phyloP scores from a whole-genome alignment of 2,888 invertebrate genomes.

The Elegia similella region DNA sequence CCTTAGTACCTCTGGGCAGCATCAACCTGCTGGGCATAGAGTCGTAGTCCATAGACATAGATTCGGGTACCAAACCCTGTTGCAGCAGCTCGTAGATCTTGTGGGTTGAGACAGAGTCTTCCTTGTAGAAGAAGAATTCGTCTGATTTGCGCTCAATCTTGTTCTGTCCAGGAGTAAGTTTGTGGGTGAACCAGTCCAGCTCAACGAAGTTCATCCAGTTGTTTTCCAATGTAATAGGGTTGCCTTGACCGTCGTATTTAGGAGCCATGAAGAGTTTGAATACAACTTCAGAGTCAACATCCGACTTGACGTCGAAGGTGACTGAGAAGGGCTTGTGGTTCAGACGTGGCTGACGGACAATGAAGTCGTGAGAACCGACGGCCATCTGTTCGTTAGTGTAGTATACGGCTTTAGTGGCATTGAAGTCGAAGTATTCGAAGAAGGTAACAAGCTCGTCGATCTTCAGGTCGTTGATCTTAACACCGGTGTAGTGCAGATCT shows the following conservation, averaged over 20 bases:
- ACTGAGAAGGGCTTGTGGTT: slow-evolving; percentile 86
- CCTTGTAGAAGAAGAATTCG: slow-evolving; percentile 82
- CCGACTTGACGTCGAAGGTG: slow-evolving; percentile 81
- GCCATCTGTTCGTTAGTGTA: slow-evolving; percentile 52
- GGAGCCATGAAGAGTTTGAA: slow-evolving; percentile 86
- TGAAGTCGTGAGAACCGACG: slow-evolving; percentile 59
- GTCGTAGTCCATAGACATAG: slow-evolving; percentile 77
- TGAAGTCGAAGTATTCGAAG: slow-evolving; percentile 84
- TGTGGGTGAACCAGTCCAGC: slow-evolving; percentile 82
- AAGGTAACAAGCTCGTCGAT: slow-evolving; percentile 84
- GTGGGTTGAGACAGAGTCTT: slow-evolving; percentile 83
- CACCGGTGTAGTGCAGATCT: slow-evolving; percentile 80
- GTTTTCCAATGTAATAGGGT: slow-evolving; percentile 74
- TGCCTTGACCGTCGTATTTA: slow-evolving; percentile 83
- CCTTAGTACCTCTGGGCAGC: slow-evolving; percentile 86
- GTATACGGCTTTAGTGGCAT: slow-evolving; percentile 79
- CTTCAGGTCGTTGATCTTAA: slow-evolving; percentile 82
- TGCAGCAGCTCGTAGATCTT: slow-evolving; percentile 82
- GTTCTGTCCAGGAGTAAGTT: slow-evolving; percentile 84
- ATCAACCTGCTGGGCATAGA: slow-evolving; percentile 86
- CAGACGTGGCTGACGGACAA: slow-evolving; percentile 85
- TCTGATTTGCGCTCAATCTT: slow-evolving; percentile 84
- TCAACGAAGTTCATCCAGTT: slow-evolving; percentile 83
- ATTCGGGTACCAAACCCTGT: slow-evolving; percentile 74
- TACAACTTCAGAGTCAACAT: slow-evolving; percentile 78